A percentile compares a stretch with the other conserved stretches of the same genome.
Evolutionary conservation across 2,797 vertebrate genomes (phyloP).

Genomic region (Martes flavigula): DNA sequence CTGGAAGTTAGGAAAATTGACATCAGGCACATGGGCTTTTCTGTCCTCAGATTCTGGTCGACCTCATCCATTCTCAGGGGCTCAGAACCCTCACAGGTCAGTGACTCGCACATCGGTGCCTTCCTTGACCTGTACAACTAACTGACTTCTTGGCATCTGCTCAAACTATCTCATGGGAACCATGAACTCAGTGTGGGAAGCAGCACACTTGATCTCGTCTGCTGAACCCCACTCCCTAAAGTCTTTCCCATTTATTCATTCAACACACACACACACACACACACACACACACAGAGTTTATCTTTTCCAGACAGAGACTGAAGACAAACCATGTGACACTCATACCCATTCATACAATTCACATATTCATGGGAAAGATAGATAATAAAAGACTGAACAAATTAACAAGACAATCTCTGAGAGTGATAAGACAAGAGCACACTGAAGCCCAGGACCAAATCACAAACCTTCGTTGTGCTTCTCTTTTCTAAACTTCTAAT

Average conservation of each 20-base stretch:
- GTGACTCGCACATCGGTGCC: fast-evolving
- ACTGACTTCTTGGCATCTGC: fast-evolving
- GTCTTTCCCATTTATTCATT: not conserved
- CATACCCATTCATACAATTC: not conserved
- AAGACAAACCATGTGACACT: not conserved
- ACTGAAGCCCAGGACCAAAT: not conserved
- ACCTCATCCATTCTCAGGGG: no score
- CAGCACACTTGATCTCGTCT: fast-evolving
- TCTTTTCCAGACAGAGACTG: not conserved
- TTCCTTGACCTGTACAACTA: fast-evolving
- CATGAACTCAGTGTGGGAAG: no score
- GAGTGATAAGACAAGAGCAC: no score
- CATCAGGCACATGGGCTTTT: fast-evolving
- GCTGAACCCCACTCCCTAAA: not conserved
- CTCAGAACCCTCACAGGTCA: not conserved
- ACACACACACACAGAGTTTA: not conserved
- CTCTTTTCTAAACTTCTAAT: not conserved
- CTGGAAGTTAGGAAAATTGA: no score
- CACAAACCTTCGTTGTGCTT: no score
- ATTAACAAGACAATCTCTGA: not conserved
- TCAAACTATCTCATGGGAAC: not conserved
- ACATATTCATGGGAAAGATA: not conserved
- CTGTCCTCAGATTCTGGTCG: fast-evolving
- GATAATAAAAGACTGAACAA: not conserved
- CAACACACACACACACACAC: not conserved